Percentiles rank a stretch among this genome's conserved stretches.
phyloP scores from a whole-genome alignment of 2,797 vertebrate genomes.

The Mustela erminea region DNA sequence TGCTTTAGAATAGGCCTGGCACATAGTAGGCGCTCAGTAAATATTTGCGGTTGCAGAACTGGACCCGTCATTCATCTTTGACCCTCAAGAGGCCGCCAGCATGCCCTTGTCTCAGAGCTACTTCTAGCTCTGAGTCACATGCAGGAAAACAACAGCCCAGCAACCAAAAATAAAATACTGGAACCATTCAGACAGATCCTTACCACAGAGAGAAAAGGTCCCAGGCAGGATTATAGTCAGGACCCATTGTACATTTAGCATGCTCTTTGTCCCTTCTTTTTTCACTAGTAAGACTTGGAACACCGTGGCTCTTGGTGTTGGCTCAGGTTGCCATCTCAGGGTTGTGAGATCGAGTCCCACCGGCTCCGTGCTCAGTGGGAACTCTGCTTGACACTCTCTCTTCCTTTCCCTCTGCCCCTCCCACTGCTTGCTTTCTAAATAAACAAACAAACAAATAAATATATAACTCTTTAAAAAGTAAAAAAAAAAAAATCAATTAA shows the following conservation, averaged over 20 bases:
- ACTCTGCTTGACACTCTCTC: not conserved
- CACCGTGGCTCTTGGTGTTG: not conserved
- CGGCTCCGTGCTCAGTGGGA: not conserved
- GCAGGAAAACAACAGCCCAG: conserved; percentile 51
- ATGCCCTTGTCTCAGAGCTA: conserved; percentile 9
- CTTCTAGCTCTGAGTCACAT: conserved; percentile 43
- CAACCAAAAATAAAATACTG: conserved; percentile 64
- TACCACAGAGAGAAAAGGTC: not conserved
- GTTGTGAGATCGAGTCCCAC: not conserved
- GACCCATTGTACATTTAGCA: not conserved
- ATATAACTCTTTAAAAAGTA: not conserved
- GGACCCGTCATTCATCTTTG: not conserved
- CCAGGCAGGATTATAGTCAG: not conserved
- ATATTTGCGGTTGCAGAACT: not conserved
- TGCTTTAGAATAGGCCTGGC: not conserved
- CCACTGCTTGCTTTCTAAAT: not conserved
- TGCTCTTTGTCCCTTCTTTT: not conserved
- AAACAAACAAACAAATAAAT: not conserved
- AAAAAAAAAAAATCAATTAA: not conserved
- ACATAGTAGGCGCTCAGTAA: not conserved
- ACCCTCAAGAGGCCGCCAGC: not conserved
- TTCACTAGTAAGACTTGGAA: not conserved
- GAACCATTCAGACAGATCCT: not conserved
- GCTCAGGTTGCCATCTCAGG: not conserved
- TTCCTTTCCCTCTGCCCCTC: not conserved